Evolutionary conservation across 2,113 vertebrate species (phyloP).

Genomic region (Onychostoma macrolepis): DNA sequence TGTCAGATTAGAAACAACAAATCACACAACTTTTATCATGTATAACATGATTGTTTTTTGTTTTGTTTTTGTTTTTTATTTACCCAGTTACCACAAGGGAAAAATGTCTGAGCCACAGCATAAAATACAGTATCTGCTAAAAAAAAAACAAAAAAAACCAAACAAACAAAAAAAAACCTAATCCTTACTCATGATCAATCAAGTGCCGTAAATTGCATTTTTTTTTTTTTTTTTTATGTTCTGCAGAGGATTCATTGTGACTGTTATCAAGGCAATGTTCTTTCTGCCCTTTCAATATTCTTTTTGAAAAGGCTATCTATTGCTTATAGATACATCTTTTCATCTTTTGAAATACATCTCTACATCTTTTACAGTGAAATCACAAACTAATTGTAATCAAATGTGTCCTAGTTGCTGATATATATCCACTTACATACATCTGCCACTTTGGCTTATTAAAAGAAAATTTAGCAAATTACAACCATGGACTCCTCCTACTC

Average conservation of each 20-base stretch:
- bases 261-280: neutral
- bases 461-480: no score
- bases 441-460: no score
- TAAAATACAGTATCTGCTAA: neutral
- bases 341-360: no score
- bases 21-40: no score
- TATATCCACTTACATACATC: neutral
- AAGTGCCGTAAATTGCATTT: neutral
- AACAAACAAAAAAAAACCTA: neutral
- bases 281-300: neutral
- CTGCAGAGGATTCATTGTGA: neutral
- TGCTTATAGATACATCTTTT: neutral
- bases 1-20: no score
- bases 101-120: neutral
- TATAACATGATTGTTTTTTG: neutral
- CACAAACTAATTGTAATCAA: neutral
- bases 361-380: neutral
- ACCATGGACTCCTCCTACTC: no score
- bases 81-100: neutral
- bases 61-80: neutral
- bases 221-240: neutral
- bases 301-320: neutral
- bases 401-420: neutral
- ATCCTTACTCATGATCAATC: neutral
- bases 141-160: neutral